These are phyloP conservation scores for Drosophila falleni DNA, from an alignment of 2,888 invertebrate genomes.

Conservation along the genomic window DNA sequence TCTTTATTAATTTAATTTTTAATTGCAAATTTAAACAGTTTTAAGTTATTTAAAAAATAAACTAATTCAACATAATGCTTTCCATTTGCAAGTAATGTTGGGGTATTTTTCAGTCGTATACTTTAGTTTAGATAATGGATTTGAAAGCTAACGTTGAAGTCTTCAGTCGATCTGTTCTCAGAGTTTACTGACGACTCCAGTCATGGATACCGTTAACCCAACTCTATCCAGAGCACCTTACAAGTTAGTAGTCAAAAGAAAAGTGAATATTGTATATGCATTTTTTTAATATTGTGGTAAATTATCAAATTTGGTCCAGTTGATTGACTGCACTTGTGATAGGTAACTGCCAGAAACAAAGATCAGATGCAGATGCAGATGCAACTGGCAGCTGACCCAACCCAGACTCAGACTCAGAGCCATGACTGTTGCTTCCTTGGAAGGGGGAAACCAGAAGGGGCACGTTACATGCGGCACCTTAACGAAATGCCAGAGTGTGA, in stretches of 20 bases:
- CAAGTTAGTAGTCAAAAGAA: slow-evolving; percentile 1
- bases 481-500: slow-evolving; percentile 4
- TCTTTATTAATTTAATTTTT: too few species aligned
- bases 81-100: too few species aligned
- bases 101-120: neutral
- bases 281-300: slow-evolving; percentile 36
- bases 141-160: too few species aligned
- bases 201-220: neutral
- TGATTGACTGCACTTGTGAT: slow-evolving; percentile 79
- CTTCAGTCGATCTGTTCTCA: neutral
- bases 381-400: slow-evolving; percentile 16
- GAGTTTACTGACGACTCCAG: neutral
- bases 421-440: slow-evolving; percentile 14
- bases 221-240: neutral
- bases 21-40: too few species aligned
- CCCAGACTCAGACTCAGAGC: neutral
- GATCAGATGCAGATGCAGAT: slow-evolving; percentile 34
- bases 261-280: slow-evolving; percentile 1
- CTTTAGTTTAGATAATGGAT: neutral
- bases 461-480: slow-evolving; percentile 45
- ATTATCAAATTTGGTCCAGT: slow-evolving; percentile 70
- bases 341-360: slow-evolving; percentile 43
- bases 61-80: too few species aligned
- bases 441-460: neutral
- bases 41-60: too few species aligned